Percentiles rank a stretch among this genome's conserved stretches.
These are phyloP conservation scores for Dipodomys stephensi DNA, from an alignment of 2,113 vertebrate genomes.

Conservation along the genomic window DNA sequence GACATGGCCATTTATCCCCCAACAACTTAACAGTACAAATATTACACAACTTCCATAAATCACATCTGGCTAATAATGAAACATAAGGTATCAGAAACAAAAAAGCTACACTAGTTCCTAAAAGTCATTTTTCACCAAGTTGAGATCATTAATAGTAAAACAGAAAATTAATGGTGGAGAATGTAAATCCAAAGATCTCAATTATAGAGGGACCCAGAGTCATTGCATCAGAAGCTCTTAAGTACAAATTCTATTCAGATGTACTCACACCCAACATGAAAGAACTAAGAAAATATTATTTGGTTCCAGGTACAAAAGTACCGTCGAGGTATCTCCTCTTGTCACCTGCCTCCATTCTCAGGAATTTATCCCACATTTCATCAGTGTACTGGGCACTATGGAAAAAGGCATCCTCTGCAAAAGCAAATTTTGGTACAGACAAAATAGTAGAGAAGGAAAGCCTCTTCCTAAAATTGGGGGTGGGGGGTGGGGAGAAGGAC, in stretches of 20 bases:
- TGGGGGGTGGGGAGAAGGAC: neutral
- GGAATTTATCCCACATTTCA: neutral
- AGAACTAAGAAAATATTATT: constrained; percentile 40
- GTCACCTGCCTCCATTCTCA: neutral
- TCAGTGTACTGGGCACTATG: neutral
- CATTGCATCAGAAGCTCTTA: neutral
- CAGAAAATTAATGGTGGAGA: neutral
- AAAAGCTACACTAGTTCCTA: constrained; percentile 46
- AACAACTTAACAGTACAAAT: constrained; percentile 15
- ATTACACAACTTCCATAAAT: constrained; percentile 21
- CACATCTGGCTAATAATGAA: neutral
- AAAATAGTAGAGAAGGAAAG: neutral
- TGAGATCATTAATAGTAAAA: constrained; percentile 47
- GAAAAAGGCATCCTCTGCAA: constrained; percentile 5
- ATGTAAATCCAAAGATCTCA: neutral
- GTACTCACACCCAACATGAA: constrained; percentile 29
- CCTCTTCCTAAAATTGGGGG: constrained; percentile 13
- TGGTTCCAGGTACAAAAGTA: neutral
- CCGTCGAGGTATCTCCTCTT: neutral
- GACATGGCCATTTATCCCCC: constrained; percentile 23
- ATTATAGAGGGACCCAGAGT: neutral
- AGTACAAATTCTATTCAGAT: neutral
- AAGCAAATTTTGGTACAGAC: neutral
- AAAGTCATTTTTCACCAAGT: constrained; percentile 15
- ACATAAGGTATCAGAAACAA: constrained; percentile 18